Evolutionary conservation across 2,888 invertebrate species (phyloP).

Genomic region (Flabesymbios commensalis): DNA sequence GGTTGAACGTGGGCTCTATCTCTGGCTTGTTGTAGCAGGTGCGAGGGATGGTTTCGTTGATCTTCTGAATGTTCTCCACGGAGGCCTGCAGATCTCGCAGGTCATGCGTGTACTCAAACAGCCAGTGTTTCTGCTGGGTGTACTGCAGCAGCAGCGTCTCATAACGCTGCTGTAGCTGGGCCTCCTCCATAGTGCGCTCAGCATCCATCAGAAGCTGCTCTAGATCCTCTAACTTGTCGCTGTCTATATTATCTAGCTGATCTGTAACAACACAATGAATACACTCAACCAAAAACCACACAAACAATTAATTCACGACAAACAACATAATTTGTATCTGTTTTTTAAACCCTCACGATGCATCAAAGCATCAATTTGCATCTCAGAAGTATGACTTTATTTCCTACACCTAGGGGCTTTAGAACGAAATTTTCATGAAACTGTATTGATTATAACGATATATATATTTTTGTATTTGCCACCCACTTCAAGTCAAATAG

Average conservation of each 20-base stretch:
- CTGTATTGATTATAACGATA: too few species aligned
- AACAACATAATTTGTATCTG: too few species aligned
- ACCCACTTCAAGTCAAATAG: too few species aligned
- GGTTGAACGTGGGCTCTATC: conserved; percentile 24
- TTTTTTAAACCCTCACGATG: too few species aligned
- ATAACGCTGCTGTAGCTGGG: conserved; percentile 50
- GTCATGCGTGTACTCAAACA: conserved; percentile 39
- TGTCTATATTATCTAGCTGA: conserved; percentile 42
- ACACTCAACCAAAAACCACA: too few species aligned
- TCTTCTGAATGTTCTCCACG: conserved; percentile 52
- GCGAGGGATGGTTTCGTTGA: conserved; percentile 50
- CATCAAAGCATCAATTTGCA: too few species aligned
- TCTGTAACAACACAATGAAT: conserved; percentile 11
- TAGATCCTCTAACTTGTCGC: conserved; percentile 56
- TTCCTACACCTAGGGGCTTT: too few species aligned
- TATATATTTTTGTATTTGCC: too few species aligned
- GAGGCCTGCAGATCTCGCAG: conserved; percentile 44
- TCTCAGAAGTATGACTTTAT: too few species aligned
- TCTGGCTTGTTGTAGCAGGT: conserved; percentile 42
- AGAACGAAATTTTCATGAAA: too few species aligned
- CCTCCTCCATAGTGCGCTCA: conserved; percentile 44
- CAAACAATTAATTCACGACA: too few species aligned
- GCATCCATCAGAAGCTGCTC: conserved; percentile 56
- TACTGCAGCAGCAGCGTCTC: conserved; percentile 34
- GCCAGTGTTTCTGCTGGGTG: conserved; percentile 23